Percentiles rank a stretch among this genome's conserved stretches.
phyloP scores from a whole-genome alignment of 2,113 vertebrate species.

The rabbit (Oryctolagus cuniculus) region mOryCun1.1 NC_091433.1:5936001-5936500 shows the following conservation, averaged over 20 bases:
- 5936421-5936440: conserved; percentile 18
- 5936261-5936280: not conserved
- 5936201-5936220: not conserved
- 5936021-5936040: too few relatives aligned
- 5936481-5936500: not conserved
- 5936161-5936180: not conserved
- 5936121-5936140: rapidly evolving
- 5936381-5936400: not conserved
- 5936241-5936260: not conserved
- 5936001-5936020: too few relatives aligned
- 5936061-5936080: not conserved
- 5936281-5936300: not conserved
- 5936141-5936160: not conserved
- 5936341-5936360: conserved; percentile 11
- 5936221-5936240: not conserved
- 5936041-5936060: not conserved
- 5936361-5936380: not conserved
- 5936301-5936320: not conserved
- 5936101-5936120: not conserved
- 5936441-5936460: not conserved
- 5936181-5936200: not conserved
- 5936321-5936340: not conserved
- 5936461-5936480: not conserved
- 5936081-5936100: not conserved
- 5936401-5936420: not conserved